Evolutionary conservation across 2,797 vertebrate species (phyloP).

Genomic region (Tangara arthus): DNA sequence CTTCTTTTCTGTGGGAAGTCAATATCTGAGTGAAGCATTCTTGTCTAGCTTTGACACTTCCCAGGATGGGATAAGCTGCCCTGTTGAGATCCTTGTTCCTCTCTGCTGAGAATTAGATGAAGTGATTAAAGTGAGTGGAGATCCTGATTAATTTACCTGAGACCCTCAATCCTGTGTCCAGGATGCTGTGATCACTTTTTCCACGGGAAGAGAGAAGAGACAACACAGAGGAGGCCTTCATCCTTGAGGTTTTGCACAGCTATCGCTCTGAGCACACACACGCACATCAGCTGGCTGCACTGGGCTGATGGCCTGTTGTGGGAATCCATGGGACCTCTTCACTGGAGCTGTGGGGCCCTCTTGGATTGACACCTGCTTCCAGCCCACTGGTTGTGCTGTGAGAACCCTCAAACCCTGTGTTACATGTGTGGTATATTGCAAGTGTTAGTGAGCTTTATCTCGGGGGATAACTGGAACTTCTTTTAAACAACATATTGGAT

Average conservation of each 20-base stretch:
- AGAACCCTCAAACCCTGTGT: not conserved
- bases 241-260: not conserved
- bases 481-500: not conserved
- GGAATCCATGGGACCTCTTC: not conserved
- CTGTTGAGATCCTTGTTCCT: not conserved
- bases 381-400: not conserved
- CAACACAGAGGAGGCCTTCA: not conserved
- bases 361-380: not conserved
- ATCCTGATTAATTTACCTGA: not conserved
- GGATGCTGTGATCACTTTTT: not conserved
- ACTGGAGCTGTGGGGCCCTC: not conserved
- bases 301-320: not conserved
- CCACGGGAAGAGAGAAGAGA: not conserved
- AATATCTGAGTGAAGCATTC: not conserved
- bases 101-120: not conserved
- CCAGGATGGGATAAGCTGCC: not conserved
- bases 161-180: not conserved
- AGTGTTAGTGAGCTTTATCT: not conserved
- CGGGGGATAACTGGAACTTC: rapidly evolving
- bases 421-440: not conserved
- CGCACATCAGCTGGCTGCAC: no score
- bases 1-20: not conserved
- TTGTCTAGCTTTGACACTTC: not conserved
- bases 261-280: not conserved
- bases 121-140: not conserved